phyloP scores from a whole-genome alignment of 2,888 invertebrate species.

The Perizoma affinitatum region DNA sequence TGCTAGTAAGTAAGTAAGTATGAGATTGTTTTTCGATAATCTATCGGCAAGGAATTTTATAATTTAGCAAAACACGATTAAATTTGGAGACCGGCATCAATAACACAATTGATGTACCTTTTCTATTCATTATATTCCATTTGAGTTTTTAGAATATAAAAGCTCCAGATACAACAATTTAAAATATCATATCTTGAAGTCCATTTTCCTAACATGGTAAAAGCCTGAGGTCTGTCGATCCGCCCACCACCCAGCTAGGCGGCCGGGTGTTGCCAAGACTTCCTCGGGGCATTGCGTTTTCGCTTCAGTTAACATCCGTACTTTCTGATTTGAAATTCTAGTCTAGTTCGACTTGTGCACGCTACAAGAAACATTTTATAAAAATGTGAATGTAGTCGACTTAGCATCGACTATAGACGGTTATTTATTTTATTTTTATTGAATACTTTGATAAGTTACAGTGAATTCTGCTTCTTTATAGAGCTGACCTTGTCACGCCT shows the following conservation, averaged over 20 bases:
- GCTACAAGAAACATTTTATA: conserved; percentile 33
- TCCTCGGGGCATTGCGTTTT: conserved; percentile 28
- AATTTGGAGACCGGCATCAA: too few relatives aligned
- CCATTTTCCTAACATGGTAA: not conserved
- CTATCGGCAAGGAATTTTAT: too few relatives aligned
- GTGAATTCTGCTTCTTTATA: conserved; percentile 24
- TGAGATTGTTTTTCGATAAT: too few relatives aligned
- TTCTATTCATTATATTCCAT: too few relatives aligned
- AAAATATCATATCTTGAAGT: too few relatives aligned
- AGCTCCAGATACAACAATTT: too few relatives aligned
- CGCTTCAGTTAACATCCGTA: conserved; percentile 31
- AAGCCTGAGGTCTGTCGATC: not conserved
- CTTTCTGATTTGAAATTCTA: conserved; percentile 39
- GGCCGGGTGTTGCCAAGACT: conserved; percentile 18
- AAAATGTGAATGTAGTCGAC: conserved; percentile 1
- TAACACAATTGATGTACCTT: too few relatives aligned
- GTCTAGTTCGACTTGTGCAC: conserved; percentile 33
- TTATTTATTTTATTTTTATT: not conserved
- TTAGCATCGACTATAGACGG: conserved; percentile 2
- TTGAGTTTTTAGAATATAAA: too few relatives aligned
- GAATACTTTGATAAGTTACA: conserved; percentile 10
- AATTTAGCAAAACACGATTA: too few relatives aligned
- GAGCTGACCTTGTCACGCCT: conserved; percentile 32
- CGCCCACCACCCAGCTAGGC: conserved; percentile 19
- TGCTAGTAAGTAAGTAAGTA: too few relatives aligned